Evolutionary conservation across 1,140 invertebrate genomes (phyloP).

Genomic region (Leguminivora glycinivorella): DNA sequence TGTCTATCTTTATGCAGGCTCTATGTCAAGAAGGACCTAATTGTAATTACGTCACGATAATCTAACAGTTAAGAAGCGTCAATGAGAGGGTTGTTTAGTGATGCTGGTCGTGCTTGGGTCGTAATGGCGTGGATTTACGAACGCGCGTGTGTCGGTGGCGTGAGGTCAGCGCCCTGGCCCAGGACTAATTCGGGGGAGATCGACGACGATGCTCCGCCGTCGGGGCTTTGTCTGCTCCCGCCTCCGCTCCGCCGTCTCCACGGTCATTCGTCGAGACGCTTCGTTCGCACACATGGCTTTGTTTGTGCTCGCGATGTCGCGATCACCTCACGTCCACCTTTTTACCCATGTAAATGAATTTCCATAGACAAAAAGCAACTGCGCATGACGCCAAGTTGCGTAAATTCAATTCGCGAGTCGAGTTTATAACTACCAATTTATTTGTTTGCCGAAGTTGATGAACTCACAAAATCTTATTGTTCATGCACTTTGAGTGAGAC

Average conservation of each 20-base stretch:
- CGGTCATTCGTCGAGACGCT: constrained; percentile 22
- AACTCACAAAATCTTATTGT: constrained; percentile 22
- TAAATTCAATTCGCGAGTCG: background rate
- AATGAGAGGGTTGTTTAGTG: constrained; percentile 19
- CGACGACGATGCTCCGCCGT: constrained; percentile 68
- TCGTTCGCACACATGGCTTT: constrained; percentile 41
- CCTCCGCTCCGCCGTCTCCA: constrained; percentile 46
- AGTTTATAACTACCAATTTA: background rate
- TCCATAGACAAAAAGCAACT: constrained; percentile 34
- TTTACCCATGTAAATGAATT: constrained; percentile 35
- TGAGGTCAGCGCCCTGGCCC: constrained; percentile 71
- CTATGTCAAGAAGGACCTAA: constrained; percentile 36
- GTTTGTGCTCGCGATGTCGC: constrained; percentile 35
- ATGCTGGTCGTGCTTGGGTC: constrained; percentile 32
- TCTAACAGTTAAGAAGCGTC: constrained; percentile 22
- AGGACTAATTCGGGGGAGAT: constrained; percentile 77
- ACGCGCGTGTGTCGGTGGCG: constrained; percentile 46
- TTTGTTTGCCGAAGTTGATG: constrained; percentile 6
- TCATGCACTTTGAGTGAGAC: constrained; percentile 12
- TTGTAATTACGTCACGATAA: constrained; percentile 25
- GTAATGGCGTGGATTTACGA: constrained; percentile 36
- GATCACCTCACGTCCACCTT: constrained; percentile 31
- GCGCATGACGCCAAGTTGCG: constrained; percentile 28
- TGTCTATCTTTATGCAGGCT: constrained; percentile 41
- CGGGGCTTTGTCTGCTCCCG: constrained; percentile 70